phyloP scores from a whole-genome alignment of 2,113 vertebrate genomes.

The Oryzias woworae region DNA sequence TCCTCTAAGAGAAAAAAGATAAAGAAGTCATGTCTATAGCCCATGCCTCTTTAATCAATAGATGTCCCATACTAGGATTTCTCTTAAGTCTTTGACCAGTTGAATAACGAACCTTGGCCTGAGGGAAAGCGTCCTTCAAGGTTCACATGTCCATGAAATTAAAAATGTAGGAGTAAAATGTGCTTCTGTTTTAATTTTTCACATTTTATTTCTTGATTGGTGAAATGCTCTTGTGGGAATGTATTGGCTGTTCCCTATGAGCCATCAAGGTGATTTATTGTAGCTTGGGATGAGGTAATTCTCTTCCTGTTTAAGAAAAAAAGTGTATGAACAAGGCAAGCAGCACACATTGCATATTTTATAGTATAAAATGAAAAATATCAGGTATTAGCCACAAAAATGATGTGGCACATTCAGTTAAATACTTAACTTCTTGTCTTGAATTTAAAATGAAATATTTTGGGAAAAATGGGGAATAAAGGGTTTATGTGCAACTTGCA shows the following conservation, averaged over 20 bases:
- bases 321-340: conserved; percentile 19
- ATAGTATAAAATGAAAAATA: too few relatives aligned
- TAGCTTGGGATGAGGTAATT: conserved; percentile 18
- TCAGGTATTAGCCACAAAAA: too few relatives aligned
- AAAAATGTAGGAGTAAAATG: conserved; percentile 25
- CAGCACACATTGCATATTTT: background rate
- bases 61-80: background rate
- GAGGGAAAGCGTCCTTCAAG: conserved; percentile 28
- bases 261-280: conserved; percentile 48
- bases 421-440: too few relatives aligned
- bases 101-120: conserved; percentile 17
- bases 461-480: too few relatives aligned
- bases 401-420: too few relatives aligned
- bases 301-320: conserved; percentile 10
- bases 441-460: too few relatives aligned
- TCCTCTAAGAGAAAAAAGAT: background rate
- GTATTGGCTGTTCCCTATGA: conserved; percentile 34
- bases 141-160: conserved; percentile 29
- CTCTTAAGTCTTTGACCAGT: conserved; percentile 18
- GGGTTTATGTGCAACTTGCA: too few relatives aligned
- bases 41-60: conserved; percentile 17
- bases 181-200: conserved; percentile 31
- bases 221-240: conserved; percentile 51
- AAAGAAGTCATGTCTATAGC: conserved; percentile 3
- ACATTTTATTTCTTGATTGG: conserved; percentile 47